These are phyloP conservation scores for Sphenopsis melanotis DNA, from an alignment of 2,797 vertebrate genomes.

Conservation along the genomic window DNA sequence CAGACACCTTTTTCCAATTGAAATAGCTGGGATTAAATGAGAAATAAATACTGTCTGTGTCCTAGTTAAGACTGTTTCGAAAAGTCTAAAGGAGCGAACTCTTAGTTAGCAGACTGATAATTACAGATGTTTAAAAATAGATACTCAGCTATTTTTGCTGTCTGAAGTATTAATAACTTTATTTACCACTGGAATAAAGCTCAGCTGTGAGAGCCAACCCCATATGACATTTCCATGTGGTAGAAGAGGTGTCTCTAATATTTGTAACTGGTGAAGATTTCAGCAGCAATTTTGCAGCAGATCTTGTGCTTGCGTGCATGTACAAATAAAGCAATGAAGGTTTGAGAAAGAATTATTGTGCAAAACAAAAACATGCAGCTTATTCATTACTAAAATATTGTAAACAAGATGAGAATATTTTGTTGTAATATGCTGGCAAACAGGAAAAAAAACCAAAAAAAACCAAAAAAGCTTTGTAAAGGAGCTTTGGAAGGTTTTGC, in stretches of 20 bases:
- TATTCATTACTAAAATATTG: background rate
- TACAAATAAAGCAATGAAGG: background rate
- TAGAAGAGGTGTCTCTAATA: background rate
- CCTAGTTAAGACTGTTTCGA: background rate
- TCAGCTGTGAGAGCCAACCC: background rate
- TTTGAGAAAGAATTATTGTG: background rate
- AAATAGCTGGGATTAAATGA: background rate
- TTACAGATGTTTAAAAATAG: constrained; percentile 31
- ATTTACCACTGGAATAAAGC: constrained; percentile 17
- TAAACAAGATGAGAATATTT: background rate
- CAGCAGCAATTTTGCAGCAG: background rate
- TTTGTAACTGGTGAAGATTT: background rate
- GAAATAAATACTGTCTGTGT: background rate
- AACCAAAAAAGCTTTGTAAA: background rate
- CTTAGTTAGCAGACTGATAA: constrained; percentile 20
- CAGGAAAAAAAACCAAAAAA: background rate
- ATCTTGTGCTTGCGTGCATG: background rate
- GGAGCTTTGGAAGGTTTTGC: background rate
- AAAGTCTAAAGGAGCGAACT: constrained; percentile 5
- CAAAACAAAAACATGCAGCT: background rate
- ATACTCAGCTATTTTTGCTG: background rate
- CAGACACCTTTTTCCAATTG: background rate
- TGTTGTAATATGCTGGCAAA: background rate
- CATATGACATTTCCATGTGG: background rate
- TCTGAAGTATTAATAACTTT: constrained; percentile 34